Conservation (phyloP, 2,113 vertebrate genomes). For the Prunella himalayana region DNA sequence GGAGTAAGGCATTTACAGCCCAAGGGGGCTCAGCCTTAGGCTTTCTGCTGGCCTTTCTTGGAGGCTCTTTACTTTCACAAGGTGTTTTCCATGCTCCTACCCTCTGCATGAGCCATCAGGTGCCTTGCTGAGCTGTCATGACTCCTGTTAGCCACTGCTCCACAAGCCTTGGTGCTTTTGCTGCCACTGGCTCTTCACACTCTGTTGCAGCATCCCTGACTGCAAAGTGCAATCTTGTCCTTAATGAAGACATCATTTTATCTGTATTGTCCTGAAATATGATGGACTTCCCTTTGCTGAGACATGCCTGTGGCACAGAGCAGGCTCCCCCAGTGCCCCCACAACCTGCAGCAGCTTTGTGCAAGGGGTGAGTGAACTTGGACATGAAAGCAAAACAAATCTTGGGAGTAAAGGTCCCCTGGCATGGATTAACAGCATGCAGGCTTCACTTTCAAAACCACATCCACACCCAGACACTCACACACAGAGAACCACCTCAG, state of each 20-base stretch:
- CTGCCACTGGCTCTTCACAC: not conserved
- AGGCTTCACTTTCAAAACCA: not conserved
- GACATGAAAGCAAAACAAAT: not conserved
- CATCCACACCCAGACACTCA: not conserved
- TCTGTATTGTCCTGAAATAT: not conserved
- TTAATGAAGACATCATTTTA: not conserved
- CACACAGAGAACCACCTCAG: not conserved
- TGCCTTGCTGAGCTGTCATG: not conserved
- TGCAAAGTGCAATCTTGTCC: not conserved
- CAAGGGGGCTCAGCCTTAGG: not conserved
- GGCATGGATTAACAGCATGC: not conserved
- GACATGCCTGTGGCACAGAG: not conserved
- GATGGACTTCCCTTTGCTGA: not conserved
- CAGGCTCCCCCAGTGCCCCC: not conserved
- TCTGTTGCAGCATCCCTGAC: not conserved
- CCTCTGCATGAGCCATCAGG: not conserved
- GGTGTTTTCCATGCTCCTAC: not conserved
- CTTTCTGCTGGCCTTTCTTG: not conserved
- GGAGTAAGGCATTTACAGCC: not conserved
- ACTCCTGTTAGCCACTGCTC: not conserved
- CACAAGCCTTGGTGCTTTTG: fast-evolving
- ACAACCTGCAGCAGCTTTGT: not conserved
- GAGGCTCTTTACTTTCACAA: not conserved
- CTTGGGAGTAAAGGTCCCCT: not conserved
- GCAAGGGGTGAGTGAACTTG: not conserved